These are phyloP conservation scores for Lepus europaeus DNA, from an alignment of 2,113 vertebrate species.

Conservation along the genomic window DNA sequence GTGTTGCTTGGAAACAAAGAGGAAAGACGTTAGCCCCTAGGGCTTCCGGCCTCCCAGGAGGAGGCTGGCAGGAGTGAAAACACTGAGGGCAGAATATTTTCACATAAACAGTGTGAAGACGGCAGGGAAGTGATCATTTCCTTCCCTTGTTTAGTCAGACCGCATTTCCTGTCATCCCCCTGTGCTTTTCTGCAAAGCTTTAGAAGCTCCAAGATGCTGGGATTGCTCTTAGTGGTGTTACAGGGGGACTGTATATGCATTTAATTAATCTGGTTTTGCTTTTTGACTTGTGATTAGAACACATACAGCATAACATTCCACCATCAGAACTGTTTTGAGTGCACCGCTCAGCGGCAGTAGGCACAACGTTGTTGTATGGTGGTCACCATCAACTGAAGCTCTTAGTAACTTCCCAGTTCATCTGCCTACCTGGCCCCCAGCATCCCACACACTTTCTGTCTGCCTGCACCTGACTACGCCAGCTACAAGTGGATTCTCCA, in stretches of 20 bases:
- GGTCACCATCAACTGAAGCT: not conserved
- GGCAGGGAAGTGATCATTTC: conserved; percentile 72
- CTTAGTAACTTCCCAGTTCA: not conserved
- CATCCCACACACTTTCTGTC: not conserved
- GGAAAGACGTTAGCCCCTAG: conserved; percentile 49
- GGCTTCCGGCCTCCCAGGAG: conserved; percentile 70
- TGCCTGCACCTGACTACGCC: not conserved
- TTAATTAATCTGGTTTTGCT: not conserved
- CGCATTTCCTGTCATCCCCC: conserved; percentile 68
- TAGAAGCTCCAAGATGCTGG: not conserved
- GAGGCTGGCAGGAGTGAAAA: conserved; percentile 60
- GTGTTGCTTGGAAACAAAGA: conserved; percentile 52
- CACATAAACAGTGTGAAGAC: conserved; percentile 80
- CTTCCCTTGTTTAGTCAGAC: conserved; percentile 61
- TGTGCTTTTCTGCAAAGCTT: not conserved
- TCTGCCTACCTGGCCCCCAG: not conserved
- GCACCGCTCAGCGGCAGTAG: not conserved
- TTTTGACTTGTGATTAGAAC: not conserved
- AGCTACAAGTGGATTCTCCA: not conserved
- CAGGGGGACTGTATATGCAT: too few species aligned
- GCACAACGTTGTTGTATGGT: not conserved
- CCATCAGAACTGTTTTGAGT: not conserved
- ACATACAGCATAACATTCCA: not conserved
- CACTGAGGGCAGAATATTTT: conserved; percentile 79
- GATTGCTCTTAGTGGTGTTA: not conserved